Conservation (phyloP, 2,797 vertebrate species). For the Hozukius guyotensis region DNA sequence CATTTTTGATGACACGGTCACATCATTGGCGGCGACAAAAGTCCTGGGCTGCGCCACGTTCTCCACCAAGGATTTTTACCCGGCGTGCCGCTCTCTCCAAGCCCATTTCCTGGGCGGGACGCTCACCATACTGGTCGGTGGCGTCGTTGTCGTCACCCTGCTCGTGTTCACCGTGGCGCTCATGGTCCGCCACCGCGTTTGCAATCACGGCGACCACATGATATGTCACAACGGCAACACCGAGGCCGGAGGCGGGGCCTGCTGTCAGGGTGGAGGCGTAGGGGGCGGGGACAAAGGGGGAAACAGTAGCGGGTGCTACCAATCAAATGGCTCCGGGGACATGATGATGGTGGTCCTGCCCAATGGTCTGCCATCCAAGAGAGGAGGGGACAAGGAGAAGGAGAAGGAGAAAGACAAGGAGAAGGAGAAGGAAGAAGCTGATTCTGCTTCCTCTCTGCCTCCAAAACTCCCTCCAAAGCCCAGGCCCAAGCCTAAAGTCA, state of each 20-base stretch:
- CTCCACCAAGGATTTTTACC: constrained; percentile 89
- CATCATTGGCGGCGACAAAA: constrained; percentile 88
- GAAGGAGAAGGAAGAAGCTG: constrained; percentile 62
- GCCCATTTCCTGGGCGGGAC: constrained; percentile 93
- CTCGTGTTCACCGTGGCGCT: constrained; percentile 93
- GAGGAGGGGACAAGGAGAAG: constrained; percentile 62
- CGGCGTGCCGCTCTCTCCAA: constrained; percentile 90
- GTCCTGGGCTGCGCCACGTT: constrained; percentile 92
- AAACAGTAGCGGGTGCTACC: constrained; percentile 77
- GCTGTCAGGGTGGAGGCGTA: constrained; percentile 85
- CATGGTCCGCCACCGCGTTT: constrained; percentile 92
- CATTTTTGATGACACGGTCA: constrained; percentile 88
- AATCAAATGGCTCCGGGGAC: constrained; percentile 82
- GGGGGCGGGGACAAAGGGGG: constrained; percentile 84
- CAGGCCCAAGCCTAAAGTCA: constrained; percentile 78
- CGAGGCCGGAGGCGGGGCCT: constrained; percentile 72
- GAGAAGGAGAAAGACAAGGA: constrained; percentile 51
- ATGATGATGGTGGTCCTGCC: constrained; percentile 87
- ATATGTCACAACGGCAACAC: constrained; percentile 70
- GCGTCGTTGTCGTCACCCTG: constrained; percentile 90
- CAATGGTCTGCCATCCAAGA: constrained; percentile 79
- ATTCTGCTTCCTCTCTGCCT: constrained; percentile 64
- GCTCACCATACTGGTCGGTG: constrained; percentile 91
- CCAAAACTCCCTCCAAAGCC: constrained; percentile 80
- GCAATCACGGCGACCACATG: constrained; percentile 78